Evolutionary conservation across 2,113 vertebrate genomes (phyloP).

Genomic region (Baryphthengus martii): DNA sequence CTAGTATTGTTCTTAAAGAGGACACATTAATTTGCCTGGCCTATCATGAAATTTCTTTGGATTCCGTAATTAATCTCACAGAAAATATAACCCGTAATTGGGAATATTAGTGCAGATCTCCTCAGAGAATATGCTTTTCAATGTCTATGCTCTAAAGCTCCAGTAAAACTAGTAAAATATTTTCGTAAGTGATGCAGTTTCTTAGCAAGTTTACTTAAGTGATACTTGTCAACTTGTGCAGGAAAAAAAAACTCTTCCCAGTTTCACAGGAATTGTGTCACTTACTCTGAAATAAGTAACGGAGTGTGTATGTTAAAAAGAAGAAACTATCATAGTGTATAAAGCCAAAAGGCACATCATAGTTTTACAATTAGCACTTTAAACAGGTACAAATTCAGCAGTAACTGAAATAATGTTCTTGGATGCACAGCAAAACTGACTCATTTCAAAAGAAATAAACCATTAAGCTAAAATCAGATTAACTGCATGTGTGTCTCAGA

Average conservation of each 20-base stretch:
- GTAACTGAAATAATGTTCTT: neutral
- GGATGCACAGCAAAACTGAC: neutral
- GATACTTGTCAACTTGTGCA: neutral
- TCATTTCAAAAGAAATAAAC: slow-evolving; percentile 19
- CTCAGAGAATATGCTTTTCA: neutral
- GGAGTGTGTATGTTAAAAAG: neutral
- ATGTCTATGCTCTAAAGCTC: neutral
- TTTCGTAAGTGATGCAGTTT: neutral
- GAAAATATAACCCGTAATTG: neutral
- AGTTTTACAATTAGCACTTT: neutral
- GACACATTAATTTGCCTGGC: neutral
- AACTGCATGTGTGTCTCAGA: neutral
- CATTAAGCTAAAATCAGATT: neutral
- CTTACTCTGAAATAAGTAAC: neutral
- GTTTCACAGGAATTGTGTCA: neutral
- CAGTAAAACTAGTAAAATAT: neutral
- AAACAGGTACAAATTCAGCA: slow-evolving; percentile 8
- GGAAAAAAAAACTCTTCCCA: neutral
- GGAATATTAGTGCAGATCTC: neutral
- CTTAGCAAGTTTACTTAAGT: neutral
- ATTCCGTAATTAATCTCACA: neutral
- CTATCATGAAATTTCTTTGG: neutral
- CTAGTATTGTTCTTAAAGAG: neutral
- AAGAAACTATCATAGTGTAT: neutral
- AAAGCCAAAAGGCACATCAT: neutral